Evolutionary conservation across 2,113 vertebrate genomes (phyloP), one percentile per base, ranked within the genome.

Genomic region (Triplophysa rosa): DNA sequence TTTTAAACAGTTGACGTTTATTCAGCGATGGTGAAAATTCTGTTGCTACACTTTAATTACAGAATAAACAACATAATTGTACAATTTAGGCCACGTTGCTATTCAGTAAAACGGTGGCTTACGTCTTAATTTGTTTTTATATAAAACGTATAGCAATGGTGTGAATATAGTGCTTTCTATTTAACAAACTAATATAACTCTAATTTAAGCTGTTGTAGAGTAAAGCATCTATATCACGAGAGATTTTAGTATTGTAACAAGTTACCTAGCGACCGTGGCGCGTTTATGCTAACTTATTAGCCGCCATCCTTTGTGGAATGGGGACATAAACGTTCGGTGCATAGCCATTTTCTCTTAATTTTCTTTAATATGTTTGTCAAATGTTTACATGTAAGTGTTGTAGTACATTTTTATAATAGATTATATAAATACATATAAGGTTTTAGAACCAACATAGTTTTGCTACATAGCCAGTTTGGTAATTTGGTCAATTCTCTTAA

Each of bases 211-310:
- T 7, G 0, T 47, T 3, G 1, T 29, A 7, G 17, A 2, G n/a
- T 4, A 21, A n/a, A n/a, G 8, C 1, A 7, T 58, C 7, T n/a
- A 21, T 11, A 58, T 58, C 9, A 3, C 2, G n/a, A 47, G 14
- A 19, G 17, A 63, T 1, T 24, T 8, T 47, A 45, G 21, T 26
- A 62, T 8, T 19, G 5, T 47, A 73, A 17, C 3, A 84, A 82
- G 69, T 76, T 78, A 85, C 77, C 80, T 81, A 47, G 59, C 58
- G 72, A 74, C 58, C 45, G 23, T 62, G 23, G 56, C 19, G 56
- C 21, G 33, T 78, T 67, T 76, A 83, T 81, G 79, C 84, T 67
- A 62, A n/a, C 23, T 17, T 62, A 42, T 67, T 54, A 67, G 65
- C 62, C 71, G 8, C 78, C 33, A 61, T 61, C 21, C 72, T 74